Base-by-base conservation (phyloP, 2,888 invertebrate species). In the Hoplodrina blanda region DNA sequence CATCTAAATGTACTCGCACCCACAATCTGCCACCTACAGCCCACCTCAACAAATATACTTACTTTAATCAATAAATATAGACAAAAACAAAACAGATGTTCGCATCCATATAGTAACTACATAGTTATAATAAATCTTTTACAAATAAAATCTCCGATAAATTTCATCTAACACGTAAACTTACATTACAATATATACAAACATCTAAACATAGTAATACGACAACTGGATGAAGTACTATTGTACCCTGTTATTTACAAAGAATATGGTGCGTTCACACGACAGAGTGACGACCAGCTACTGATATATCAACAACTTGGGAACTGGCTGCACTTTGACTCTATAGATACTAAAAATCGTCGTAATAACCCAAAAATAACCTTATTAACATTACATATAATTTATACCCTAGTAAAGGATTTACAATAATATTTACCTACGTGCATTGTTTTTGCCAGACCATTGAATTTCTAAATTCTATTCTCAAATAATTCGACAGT, bases 181-280 rank as follows among this genome's bases (percentile, higher is more conserved):
- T 89, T 88, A 90, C 81, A 82, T 86, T 88, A 92, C 89, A 89
- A 87, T 94, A 94, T 94, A 90, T 94, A 95, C 93, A 95, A 88
- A 91, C 83, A 89, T 84, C 85, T 89, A 90, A 89, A 87, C 78
- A 85, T 87, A 90, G 84, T 90, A 91, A 91, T 91, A 92, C 89
- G 86, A 90, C 75, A 82, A 90, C 88, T 91, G 89, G 87, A 87
- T 89, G 80, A 91, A 89, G 88, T 91, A 91, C 88, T 78, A 77
- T 69, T 73, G 87, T 89, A 90, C 91, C 89, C 90, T 90, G 89
- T 87, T 91, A 90, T 92, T 84, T 91, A 91, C 91, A 92, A 75
- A 68, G 30, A 70, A 59, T 69, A 62, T 20, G 54, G 61, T 69
- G 70, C 20, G 57, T 62, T 75, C 61, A 73, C 73, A 67, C 66